These are phyloP conservation scores for Arenaria interpres DNA, from an alignment of 2,113 vertebrate genomes.

Conservation along the genomic window DNA sequence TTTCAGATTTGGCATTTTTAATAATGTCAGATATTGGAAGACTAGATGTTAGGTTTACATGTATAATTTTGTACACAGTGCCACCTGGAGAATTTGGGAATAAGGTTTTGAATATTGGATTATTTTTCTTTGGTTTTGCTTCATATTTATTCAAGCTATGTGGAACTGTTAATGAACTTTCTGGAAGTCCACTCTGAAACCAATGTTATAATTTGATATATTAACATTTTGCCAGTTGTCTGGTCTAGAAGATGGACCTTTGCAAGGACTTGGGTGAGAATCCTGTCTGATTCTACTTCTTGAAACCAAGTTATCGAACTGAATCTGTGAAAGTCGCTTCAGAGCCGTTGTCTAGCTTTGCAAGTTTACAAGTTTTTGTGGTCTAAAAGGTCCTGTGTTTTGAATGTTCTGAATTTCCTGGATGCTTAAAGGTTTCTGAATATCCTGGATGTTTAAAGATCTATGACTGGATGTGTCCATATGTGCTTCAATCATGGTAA, in stretches of 20 bases:
- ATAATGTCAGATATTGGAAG: neutral
- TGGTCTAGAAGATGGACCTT: neutral
- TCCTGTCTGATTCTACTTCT: neutral
- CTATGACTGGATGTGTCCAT: neutral
- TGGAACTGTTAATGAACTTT: neutral
- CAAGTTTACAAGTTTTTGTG: neutral
- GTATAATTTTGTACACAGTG: conserved; percentile 68
- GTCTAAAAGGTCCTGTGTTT: neutral
- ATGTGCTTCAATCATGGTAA: neutral
- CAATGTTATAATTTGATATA: neutral
- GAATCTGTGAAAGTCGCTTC: neutral
- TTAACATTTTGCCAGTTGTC: neutral
- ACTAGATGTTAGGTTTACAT: conserved; percentile 15
- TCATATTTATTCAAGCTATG: neutral
- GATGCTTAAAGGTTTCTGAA: neutral
- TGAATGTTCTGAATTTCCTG: neutral
- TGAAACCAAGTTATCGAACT: neutral
- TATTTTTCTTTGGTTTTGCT: neutral
- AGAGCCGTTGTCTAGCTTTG: neutral
- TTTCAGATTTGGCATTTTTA: conserved; percentile 25
- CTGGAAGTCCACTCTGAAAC: neutral
- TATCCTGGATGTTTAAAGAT: neutral
- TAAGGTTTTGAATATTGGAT: conserved; percentile 26
- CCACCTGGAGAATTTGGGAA: conserved; percentile 69
- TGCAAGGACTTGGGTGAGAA: neutral